Percentiles rank a stretch among this genome's conserved stretches.
Conservation (phyloP, 2,113 vertebrate genomes). For the Callospermophilus lateralis region DNA sequence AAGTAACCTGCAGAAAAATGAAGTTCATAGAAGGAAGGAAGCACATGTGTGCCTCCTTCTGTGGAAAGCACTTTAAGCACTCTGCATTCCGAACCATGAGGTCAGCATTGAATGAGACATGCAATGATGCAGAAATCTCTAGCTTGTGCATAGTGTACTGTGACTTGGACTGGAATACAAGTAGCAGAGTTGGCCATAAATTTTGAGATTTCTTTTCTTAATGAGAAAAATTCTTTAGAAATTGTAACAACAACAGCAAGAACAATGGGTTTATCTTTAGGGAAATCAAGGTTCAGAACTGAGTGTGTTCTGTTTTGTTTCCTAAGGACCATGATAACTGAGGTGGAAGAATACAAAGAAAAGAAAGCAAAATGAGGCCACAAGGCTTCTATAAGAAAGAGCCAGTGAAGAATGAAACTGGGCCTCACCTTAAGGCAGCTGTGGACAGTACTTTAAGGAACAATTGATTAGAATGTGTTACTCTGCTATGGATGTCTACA, state of each 20-base stretch:
- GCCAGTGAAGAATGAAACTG: not conserved
- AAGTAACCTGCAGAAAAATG: not conserved
- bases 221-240: not conserved
- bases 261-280: not conserved
- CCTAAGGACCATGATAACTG: not conserved
- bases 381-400: not conserved
- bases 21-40: not conserved
- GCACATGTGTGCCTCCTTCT: fast-evolving
- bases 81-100: no score
- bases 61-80: not conserved
- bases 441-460: not conserved
- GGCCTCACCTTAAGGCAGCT: not conserved
- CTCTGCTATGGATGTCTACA: not conserved
- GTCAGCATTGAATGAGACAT: not conserved
- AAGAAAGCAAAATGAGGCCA: not conserved
- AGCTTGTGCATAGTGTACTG: not conserved
- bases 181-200: not conserved
- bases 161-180: not conserved
- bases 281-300: not conserved
- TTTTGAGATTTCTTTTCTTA: not conserved
- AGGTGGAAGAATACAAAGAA: not conserved
- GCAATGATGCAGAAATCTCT: not conserved
- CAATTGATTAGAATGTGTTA: not conserved
- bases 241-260: not conserved
- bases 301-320: not conserved